Evolutionary conservation across 1,140 invertebrate genomes (phyloP), one percentile per base, ranked within the genome.

Genomic region (Cotesia chilonis): DNA sequence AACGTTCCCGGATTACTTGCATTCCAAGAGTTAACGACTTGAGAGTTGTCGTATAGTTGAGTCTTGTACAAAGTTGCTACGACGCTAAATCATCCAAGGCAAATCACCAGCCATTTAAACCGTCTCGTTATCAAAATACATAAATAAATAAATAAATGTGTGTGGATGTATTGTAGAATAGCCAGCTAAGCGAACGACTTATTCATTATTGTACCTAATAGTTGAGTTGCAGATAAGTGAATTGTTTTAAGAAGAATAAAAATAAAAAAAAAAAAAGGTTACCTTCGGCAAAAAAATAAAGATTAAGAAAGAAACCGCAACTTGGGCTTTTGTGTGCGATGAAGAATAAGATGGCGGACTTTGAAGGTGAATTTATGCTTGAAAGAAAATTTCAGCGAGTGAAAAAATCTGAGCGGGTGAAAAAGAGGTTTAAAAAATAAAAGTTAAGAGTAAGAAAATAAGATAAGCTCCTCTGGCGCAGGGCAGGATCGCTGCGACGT

Each of bases 401-500:
- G 41, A 47, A 47, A 47, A 47, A 7, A 47, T 6, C 5, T 47
- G 41, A 47, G 28, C 28, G 47, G 70, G 60, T 14, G 72, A 52
- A 61, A 63, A 71, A 72, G 76, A 76, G 47, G 47, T 74, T 28
- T 17, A 28, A 28, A 35, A 51, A 54, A 71, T 20, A 28, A 66
- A 51, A 41, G 10, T 6, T 5, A 10, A 47, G 41, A 47, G 41
- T 47, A 52, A 63, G 51, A 54, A 68, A 71, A 74, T 71, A 79
- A 68, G 73, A 74, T 71, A 79, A 57, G 72, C 76, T 66, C 67
- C 75, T 37, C 47, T 14, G 41, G 41, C 41, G 71, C 12, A 17
- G 28, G 65, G 41, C 28, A 51, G 36, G 37, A 51, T 35, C 28
- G 54, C 65, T 2, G 77, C 81, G 82, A 87, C 82, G 81, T 79